phyloP scores from a whole-genome alignment of 2,113 vertebrate genomes.

The Galemys pyrenaicus region DNA sequence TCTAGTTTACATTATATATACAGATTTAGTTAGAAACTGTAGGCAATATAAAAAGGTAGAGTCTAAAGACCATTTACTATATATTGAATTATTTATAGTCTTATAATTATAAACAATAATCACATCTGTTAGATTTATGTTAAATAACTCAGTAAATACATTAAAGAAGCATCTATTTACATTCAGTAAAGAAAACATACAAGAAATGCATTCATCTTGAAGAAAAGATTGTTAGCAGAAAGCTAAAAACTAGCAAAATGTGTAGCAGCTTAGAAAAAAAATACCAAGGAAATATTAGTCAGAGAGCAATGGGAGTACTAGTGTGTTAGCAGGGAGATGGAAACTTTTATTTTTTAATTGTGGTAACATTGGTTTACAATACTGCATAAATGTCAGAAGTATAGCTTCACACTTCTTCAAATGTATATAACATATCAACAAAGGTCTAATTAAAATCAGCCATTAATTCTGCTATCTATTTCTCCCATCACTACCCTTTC shows the following conservation, averaged over 20 bases:
- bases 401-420: too few species aligned
- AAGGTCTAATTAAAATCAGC: too few species aligned
- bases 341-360: background rate
- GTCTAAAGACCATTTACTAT: constrained; percentile 56
- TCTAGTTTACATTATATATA: constrained; percentile 62
- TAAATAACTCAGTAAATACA: constrained; percentile 42
- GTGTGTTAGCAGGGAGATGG: background rate
- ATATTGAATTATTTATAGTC: background rate
- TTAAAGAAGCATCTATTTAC: background rate
- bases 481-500: too few species aligned
- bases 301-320: background rate
- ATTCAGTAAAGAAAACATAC: background rate
- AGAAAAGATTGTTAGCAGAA: background rate
- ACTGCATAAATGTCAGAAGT: too few species aligned
- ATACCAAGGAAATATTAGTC: background rate
- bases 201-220: background rate
- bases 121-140: constrained; percentile 57
- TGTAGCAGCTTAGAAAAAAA: background rate
- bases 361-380: too few species aligned
- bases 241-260: background rate
- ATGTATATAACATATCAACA: too few species aligned
- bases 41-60: constrained; percentile 61
- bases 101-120: constrained; percentile 62
- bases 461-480: too few species aligned
- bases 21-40: constrained; percentile 48